These are phyloP conservation scores for Drosophila lacteicornis DNA, from an alignment of 1,140 invertebrate genomes.

Conservation along the genomic window DNA sequence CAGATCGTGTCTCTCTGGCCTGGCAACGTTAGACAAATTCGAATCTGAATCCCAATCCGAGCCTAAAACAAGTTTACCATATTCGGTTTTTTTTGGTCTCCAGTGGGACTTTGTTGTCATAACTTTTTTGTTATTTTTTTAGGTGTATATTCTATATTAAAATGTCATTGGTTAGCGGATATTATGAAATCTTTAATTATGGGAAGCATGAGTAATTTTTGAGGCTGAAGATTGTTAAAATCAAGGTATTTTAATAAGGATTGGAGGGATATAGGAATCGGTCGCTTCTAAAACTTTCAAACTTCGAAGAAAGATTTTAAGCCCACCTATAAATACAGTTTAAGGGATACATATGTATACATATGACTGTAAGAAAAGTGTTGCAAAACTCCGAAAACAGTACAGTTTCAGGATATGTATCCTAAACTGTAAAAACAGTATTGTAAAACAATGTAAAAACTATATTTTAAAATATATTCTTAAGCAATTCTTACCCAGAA, in stretches of 20 bases:
- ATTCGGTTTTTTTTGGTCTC: constrained; percentile 2
- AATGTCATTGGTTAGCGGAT: background rate
- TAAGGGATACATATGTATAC: no score
- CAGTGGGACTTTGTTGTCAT: background rate
- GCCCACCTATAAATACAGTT: background rate
- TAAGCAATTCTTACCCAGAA: no score
- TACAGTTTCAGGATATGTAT: no score
- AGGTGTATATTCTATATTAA: constrained; percentile 31
- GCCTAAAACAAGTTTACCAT: constrained; percentile 58
- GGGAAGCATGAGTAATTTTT: background rate
- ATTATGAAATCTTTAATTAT: constrained; percentile 15
- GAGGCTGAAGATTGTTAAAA: background rate
- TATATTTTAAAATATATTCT: no score
- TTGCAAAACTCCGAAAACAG: no score
- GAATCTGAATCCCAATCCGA: constrained; percentile 14
- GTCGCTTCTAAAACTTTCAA: no score
- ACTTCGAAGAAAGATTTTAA: background rate
- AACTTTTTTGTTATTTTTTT: constrained; percentile 42
- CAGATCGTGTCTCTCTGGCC: constrained; percentile 29
- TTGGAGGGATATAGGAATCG: no score
- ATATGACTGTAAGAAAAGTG: background rate
- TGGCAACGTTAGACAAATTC: constrained; percentile 47
- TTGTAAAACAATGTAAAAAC: no score
- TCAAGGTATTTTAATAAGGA: background rate
- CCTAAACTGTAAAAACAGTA: no score